A percentile compares a stretch with the other conserved stretches of the same genome.
Conservation (phyloP, 1,140 invertebrate genomes). For the Pachyrhynchus sulphureomaculatus region DNA sequence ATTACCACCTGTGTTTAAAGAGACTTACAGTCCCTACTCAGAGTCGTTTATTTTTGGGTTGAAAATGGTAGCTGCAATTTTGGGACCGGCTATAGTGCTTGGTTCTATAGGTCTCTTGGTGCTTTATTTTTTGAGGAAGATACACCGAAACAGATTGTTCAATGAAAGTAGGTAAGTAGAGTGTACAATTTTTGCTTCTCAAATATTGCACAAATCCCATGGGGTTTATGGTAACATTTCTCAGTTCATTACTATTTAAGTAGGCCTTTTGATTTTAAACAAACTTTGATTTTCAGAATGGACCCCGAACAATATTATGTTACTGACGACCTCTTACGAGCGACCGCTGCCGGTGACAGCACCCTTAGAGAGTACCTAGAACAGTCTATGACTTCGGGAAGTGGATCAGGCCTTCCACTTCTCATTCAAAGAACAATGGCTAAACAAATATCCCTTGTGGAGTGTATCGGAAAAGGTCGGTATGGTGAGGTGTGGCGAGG, state of each 20-base stretch:
- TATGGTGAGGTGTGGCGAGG: conserved; percentile 89
- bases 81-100: conserved; percentile 63
- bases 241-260: too few relatives aligned
- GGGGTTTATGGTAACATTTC: too few relatives aligned
- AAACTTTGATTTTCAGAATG: too few relatives aligned
- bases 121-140: conserved; percentile 58
- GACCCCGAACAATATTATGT: conserved; percentile 66
- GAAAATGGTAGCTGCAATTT: conserved; percentile 62
- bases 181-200: too few relatives aligned
- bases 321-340: conserved; percentile 67
- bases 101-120: conserved; percentile 56
- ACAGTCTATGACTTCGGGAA: conserved; percentile 80
- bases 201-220: too few relatives aligned
- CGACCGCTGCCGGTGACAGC: conserved; percentile 85
- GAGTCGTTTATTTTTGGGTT: conserved; percentile 54
- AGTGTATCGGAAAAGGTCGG: conserved; percentile 81
- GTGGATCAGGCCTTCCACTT: conserved; percentile 79
- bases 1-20: conserved; percentile 51
- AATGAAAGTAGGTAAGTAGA: conserved; percentile 17
- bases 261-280: too few relatives aligned
- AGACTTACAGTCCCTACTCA: conserved; percentile 33
- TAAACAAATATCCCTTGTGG: conserved; percentile 69
- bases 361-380: conserved; percentile 80
- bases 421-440: conserved; percentile 78
- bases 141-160: conserved; percentile 58